A percentile compares a stretch with the other conserved stretches of the same genome.
Evolutionary conservation across 2,797 vertebrate genomes (phyloP).

Genomic region (Thalassophryne amazonica): DNA sequence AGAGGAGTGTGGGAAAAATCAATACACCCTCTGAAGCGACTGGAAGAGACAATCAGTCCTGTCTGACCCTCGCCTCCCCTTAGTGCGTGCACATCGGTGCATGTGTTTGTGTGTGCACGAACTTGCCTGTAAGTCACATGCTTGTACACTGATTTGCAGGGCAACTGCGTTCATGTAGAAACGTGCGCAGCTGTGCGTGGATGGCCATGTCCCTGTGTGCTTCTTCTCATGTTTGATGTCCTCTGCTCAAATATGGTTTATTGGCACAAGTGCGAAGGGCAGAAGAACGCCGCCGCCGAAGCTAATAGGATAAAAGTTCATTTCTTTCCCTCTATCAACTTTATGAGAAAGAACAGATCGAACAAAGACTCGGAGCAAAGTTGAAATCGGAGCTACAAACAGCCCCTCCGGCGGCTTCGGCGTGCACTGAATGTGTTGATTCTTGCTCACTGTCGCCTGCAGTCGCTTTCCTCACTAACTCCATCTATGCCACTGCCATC

Average conservation of each 20-base stretch:
- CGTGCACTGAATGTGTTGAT: conserved; percentile 28
- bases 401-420: conserved; percentile 17
- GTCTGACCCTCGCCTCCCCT: conserved; percentile 70
- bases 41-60: conserved; percentile 76
- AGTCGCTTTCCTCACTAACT: conserved; percentile 29
- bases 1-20: conserved; percentile 79
- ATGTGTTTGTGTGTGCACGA: neutral
- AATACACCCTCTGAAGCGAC: conserved; percentile 71
- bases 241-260: conserved; percentile 62
- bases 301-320: conserved; percentile 65
- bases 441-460: conserved; percentile 23
- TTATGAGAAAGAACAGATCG: conserved; percentile 51
- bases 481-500: conserved; percentile 22
- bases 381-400: conserved; percentile 37
- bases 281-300: conserved; percentile 45
- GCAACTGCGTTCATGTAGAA: conserved; percentile 6
- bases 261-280: conserved; percentile 54
- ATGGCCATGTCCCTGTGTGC: neutral
- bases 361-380: conserved; percentile 46
- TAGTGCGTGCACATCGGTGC: conserved; percentile 24
- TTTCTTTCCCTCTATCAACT: conserved; percentile 58
- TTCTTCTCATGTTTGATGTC: conserved; percentile 42
- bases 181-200: neutral
- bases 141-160: conserved; percentile 29
- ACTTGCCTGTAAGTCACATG: conserved; percentile 21